These are phyloP conservation scores for Branchinecta sandiegonensis DNA, from an alignment of 2,888 invertebrate species.

Conservation along the genomic window DNA sequence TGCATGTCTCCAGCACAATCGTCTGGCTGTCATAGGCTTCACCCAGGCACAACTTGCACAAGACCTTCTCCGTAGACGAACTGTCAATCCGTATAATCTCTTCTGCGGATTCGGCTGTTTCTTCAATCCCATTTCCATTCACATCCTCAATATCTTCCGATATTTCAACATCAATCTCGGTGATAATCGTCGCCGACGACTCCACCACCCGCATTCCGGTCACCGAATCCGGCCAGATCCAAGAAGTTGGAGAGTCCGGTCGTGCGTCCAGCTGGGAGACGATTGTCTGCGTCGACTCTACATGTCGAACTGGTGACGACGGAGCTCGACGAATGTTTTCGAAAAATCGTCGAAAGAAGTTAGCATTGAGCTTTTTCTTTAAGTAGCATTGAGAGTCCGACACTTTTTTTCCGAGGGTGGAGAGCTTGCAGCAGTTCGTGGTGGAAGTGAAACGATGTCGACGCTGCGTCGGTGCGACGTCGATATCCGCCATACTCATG, in stretches of 20 bases:
- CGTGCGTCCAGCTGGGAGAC: background rate
- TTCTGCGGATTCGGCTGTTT: background rate
- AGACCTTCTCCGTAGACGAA: background rate
- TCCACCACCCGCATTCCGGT: constrained; percentile 1
- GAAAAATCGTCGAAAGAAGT: background rate
- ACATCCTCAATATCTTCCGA: constrained; percentile 2
- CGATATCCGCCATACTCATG: constrained; percentile 4
- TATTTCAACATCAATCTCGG: background rate
- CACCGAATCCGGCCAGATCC: background rate
- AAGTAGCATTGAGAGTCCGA: background rate
- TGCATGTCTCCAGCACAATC: background rate
- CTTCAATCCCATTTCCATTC: background rate
- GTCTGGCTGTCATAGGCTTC: background rate
- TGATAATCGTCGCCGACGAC: constrained; percentile 1
- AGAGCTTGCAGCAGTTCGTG: constrained; percentile 13
- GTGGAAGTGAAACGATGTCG: constrained; percentile 15
- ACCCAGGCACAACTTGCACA: constrained; percentile 5
- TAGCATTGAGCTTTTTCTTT: constrained; percentile 10
- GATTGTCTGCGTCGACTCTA: constrained; percentile 3
- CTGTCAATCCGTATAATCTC: background rate
- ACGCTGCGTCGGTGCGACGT: constrained; percentile 4
- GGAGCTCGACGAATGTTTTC: constrained; percentile 2
- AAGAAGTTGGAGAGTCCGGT: background rate
- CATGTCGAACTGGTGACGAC: constrained; percentile 13
- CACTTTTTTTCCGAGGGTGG: constrained; percentile 10